Base-by-base conservation (phyloP, 2,113 vertebrate genomes). In the Silurus meridionalis region DNA sequence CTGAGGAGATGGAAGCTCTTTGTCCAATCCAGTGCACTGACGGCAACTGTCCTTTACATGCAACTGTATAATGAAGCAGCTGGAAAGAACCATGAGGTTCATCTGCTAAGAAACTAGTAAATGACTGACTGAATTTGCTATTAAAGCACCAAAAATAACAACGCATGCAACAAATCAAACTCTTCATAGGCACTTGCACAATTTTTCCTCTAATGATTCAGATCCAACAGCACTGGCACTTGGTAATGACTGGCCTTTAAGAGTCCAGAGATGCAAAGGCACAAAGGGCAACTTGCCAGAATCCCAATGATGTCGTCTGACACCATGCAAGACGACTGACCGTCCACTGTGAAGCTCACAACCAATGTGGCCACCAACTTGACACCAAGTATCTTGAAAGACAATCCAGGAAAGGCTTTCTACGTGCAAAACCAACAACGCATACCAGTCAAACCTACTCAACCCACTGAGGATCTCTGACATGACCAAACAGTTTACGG, bases 261-360 rank as follows among this genome's bases (percentile, higher is more conserved):
- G 60, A 80, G 84, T 11, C 4, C 7, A 81, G 83, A 64, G 55
- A 52, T n/a, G 48, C 13, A 23, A n/a, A 21, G 25, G 17, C 75
- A 61, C 74, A 84, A 66, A 71, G 85, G 85, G 84, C 75, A 61
- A 57, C 77, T 19, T 66, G 88, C 88, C 90, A 89, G 61, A 64
- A 71, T 83, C 85, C 83, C 81, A 92, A 91, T 17, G 71, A 83
- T 25, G 74, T 66, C 86, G 64, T 90, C 90, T 90, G 89, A 63
- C 87, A 87, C 55, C 77, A 10, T 0, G 8, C 55, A 37, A 8
- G 6, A 28, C 13, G 53, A 58, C 23, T 2, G 28, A 71, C 57
- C 66, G 6, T 55, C 60, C 57, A 80, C 55, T 19, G 17, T 60
- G 25, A 17, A 17, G 15, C 55, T 10, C 25, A 80, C 8, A 21